Base-by-base conservation (phyloP, 2,797 vertebrate genomes). In the Masticophis lateralis region DNA sequence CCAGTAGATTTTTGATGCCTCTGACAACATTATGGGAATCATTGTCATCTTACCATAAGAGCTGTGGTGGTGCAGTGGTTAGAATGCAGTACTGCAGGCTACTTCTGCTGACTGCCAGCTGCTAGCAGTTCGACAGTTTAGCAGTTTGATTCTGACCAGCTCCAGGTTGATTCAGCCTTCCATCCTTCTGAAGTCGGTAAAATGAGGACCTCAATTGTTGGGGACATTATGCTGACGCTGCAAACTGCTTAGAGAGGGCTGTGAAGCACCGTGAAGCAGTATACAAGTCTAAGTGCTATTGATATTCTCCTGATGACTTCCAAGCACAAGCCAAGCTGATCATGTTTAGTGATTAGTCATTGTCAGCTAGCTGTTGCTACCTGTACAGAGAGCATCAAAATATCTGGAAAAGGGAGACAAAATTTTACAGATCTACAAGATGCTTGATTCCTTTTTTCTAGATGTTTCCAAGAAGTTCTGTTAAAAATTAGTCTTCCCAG, bases 391-490 rank as follows among this genome's bases (percentile, higher is more conserved):
- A 93, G 93, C 94, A 59, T 91, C 96, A 94, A 95, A 97, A 96
- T 92, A 94, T 96, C 93, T 91, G 63, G 69, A 37, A 74, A 74
- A 9, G 32, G 69, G 32, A 74, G 37, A 74, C 16, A 74, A 74
- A 74, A 74, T 74, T 1, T 25, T 47, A 47, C 4, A 83, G 79
- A 47, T 10, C 22, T 47, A 12, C 10, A 47, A 83, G 74, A 47
- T 12, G 20, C 12, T 83, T 83, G 20, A 25, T 47, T 83, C 43
- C 20, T n/a, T 83, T 69, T 83, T 47, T 12, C 79, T 20, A 83
- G 20, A 83, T 83, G 69, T 96, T 96, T 96, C 96, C 96, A 94
- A 66, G 95, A 88, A 95, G 90, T 95, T 25, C 79, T 96, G 94
- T 94, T 94, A 91, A 96, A 96, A 96, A 96, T 92, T 93, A 94